Conservation (phyloP, 2,113 vertebrate genomes). For the Ctenodactylus gundi region DNA sequence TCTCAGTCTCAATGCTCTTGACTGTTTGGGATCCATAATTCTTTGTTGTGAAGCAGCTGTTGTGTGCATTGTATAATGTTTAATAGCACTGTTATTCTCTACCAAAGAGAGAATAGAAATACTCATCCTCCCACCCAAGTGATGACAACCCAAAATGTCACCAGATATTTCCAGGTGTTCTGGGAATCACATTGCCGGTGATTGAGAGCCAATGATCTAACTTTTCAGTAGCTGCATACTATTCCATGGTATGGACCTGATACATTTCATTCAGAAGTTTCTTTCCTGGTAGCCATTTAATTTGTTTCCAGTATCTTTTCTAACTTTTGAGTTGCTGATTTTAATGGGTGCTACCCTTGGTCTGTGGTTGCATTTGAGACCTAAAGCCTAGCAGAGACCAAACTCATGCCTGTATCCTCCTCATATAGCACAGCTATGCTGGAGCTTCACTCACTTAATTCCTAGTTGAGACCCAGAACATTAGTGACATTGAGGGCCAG, state of each 20-base stretch:
- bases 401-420: not conserved
- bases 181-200: not conserved
- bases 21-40: not conserved
- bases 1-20: not conserved
- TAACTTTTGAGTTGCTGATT: not conserved
- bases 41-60: not conserved
- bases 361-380: not conserved
- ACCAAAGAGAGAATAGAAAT: not conserved
- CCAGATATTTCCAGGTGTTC: not conserved
- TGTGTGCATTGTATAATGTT: not conserved
- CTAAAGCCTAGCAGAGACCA: not conserved
- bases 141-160: not conserved
- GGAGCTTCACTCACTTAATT: not conserved
- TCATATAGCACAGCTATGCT: not conserved
- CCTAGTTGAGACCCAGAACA: not conserved
- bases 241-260: not conserved
- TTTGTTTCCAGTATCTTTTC: not conserved
- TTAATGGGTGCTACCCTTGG: not conserved
- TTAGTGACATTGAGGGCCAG: not conserved
- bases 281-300: not conserved
- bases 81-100: not conserved
- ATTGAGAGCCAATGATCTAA: not conserved
- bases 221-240: not conserved
- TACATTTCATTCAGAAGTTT: not conserved
- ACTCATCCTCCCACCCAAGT: not conserved